phyloP scores from a whole-genome alignment of 1,140 invertebrate species.

The Platorchestia sp. region DNA sequence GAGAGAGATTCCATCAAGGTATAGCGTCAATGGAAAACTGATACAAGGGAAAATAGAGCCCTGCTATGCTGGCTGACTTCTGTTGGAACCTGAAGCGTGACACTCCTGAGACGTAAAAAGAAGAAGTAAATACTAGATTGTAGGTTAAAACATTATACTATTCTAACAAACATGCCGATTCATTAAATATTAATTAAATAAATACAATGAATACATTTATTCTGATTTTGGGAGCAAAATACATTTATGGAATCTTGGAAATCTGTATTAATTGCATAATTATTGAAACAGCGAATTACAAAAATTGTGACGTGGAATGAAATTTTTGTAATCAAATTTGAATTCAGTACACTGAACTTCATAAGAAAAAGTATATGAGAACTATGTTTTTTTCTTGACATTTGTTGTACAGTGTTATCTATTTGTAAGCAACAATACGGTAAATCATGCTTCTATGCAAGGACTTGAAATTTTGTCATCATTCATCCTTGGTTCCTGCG shows the following conservation, averaged over 20 bases:
- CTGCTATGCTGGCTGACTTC: constrained; percentile 67
- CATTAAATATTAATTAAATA: constrained; percentile 33
- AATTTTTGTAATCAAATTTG: constrained; percentile 7
- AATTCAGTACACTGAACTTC: no score
- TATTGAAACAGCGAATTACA: neutral
- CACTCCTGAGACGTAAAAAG: constrained; percentile 20
- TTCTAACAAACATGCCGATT: neutral
- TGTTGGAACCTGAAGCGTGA: constrained; percentile 62
- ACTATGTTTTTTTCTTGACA: no score
- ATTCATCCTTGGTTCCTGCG: no score
- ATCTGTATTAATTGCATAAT: constrained; percentile 26
- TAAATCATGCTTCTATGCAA: no score
- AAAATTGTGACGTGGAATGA: constrained; percentile 48
- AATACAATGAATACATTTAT: neutral
- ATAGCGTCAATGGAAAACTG: constrained; percentile 64
- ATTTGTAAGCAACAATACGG: no score
- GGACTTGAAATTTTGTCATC: no score
- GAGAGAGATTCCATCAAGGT: constrained; percentile 68
- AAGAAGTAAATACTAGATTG: constrained; percentile 45
- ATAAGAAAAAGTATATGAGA: no score
- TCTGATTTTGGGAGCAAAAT: neutral
- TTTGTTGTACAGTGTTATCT: no score
- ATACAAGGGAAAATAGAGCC: constrained; percentile 67
- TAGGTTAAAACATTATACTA: constrained; percentile 19
- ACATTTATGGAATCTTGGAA: constrained; percentile 22